Evolutionary conservation across 1,140 invertebrate species (phyloP), one percentile per base, ranked within the genome.

Genomic region (Nylanderia fulva): DNA sequence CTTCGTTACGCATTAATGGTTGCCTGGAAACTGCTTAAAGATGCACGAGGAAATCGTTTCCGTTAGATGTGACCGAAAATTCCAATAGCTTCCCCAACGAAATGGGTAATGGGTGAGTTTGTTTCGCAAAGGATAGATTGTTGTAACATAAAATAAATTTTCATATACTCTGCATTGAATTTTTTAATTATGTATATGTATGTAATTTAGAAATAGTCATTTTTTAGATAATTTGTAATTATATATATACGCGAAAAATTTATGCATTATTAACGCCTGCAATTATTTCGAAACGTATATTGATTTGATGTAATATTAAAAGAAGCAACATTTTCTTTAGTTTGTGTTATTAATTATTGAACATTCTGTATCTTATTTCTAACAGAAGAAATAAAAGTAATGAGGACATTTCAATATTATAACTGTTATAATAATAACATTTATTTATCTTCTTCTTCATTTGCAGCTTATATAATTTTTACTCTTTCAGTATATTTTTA

Each of bases 1-100:
- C 84, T 68, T 21, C 52, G 74, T 87, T 86, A 86, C 84, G 83
- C 66, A 80, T 87, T 86, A 85, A 86, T 33, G 66, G 66, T 13
- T 24, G 39, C 33, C 39, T 80, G 33, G 58, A 80, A 69, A 86
- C 63, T 58, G 54, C 39, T 27, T 24, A 27, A 61, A 72, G 74
- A 69, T 68, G 63, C 75, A 77, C 75, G 42, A 60, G 61, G 18
- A 85, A 64, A 74, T 85, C 66, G 66, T 86, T 79, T 36, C 8
- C 15, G 6, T 27, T 39, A 27, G 27, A 86, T 86, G 66, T 71
- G 84, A 86, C 84, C 48, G 74, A 48, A 80, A 87, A 87, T 52
- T 87, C 58, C 21, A 58, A 64, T 36, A 77, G 42, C 36, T 45
- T 29, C 27, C 21, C n/a, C 11, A 33, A 42, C 36, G 39, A 77